phyloP scores from a whole-genome alignment of 2,888 invertebrate species.

The Brachyopa scutellaris region DNA sequence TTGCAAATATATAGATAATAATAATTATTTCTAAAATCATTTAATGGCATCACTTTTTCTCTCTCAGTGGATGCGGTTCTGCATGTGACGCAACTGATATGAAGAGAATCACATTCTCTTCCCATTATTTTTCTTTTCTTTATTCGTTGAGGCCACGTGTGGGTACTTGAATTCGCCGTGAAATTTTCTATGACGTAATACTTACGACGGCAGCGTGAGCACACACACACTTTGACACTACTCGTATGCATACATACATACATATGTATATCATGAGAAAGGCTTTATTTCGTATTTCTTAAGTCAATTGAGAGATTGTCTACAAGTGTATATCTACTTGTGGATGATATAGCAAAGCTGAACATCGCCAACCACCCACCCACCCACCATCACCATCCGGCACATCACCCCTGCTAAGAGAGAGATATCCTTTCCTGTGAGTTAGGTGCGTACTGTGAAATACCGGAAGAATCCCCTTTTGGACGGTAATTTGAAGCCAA shows the following conservation, averaged over 20 bases:
- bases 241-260: too few species aligned
- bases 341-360: constrained; percentile 11
- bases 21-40: neutral
- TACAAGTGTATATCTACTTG: constrained; percentile 9
- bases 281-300: constrained; percentile 13
- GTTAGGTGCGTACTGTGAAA: constrained; percentile 49
- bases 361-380: neutral
- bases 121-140: neutral
- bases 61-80: too few species aligned
- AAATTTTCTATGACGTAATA: constrained; percentile 50
- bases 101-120: constrained; percentile 8
- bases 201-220: neutral
- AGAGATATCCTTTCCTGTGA: constrained; percentile 11
- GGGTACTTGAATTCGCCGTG: constrained; percentile 52
- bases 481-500: constrained; percentile 64
- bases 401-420: neutral
- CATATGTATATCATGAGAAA: constrained; percentile 9
- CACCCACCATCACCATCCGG: neutral
- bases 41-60: neutral
- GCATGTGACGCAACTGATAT: neutral
- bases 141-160: constrained; percentile 31
- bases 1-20: too few species aligned
- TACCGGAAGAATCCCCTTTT: constrained; percentile 58
- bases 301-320: constrained; percentile 31
- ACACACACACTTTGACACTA: constrained; percentile 5